Percentiles rank a stretch among this genome's conserved stretches.
These are phyloP conservation scores for Dasyornis broadbenti DNA, from an alignment of 2,113 vertebrate genomes.

Conservation along the genomic window DNA sequence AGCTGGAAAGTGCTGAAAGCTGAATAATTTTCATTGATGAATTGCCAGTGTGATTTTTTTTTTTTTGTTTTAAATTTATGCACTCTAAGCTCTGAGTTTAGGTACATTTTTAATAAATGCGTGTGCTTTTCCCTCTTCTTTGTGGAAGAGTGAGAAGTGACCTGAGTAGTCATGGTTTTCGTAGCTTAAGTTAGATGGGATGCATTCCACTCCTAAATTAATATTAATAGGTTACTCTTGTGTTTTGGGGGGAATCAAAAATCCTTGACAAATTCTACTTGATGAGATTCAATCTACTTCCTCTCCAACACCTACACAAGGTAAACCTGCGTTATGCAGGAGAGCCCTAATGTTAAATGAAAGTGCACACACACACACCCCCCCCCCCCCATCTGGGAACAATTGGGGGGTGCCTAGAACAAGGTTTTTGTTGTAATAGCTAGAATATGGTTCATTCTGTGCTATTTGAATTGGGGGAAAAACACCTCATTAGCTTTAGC, in stretches of 20 bases:
- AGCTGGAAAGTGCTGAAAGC: neutral
- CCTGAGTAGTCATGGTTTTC: neutral
- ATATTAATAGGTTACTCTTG: neutral
- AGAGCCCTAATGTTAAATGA: neutral
- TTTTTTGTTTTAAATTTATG: neutral
- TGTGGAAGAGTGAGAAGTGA: neutral
- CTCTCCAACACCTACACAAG: neutral
- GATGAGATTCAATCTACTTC: neutral
- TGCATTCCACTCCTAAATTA: neutral
- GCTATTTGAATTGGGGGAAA: neutral
- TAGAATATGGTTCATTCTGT: neutral
- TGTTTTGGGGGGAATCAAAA: neutral
- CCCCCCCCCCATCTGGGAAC: accelerated
- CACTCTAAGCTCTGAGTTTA: neutral
- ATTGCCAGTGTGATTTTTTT: neutral
- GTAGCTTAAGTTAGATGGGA: neutral
- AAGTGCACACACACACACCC: neutral
- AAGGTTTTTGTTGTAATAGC: neutral
- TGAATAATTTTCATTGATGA: neutral
- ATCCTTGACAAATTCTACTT: neutral
- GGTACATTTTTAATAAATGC: neutral
- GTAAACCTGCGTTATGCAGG: neutral
- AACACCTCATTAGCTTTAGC: neutral
- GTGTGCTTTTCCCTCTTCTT: neutral
- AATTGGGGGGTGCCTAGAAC: neutral